Evolutionary conservation across 2,113 vertebrate species (phyloP).

Genomic region (Actenoides lindsayi): DNA sequence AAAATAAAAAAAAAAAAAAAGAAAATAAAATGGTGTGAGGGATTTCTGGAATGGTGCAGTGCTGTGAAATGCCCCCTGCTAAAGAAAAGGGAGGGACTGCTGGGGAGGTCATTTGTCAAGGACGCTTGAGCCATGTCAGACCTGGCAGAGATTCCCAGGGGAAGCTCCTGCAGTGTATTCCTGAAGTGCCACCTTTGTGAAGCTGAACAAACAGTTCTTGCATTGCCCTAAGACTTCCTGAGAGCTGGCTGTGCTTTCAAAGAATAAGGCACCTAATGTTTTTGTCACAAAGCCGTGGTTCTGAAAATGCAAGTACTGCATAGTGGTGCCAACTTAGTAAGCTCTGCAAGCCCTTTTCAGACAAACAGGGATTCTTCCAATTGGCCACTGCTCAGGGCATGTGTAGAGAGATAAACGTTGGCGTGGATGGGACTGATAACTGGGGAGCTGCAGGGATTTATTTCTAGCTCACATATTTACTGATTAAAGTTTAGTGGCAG

Average conservation of each 20-base stretch:
- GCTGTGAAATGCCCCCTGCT: not conserved
- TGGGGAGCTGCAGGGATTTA: slow-evolving; percentile 18
- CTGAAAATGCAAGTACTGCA: not conserved
- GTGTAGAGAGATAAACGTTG: not conserved
- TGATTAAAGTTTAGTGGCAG: not conserved
- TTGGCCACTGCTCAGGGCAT: not conserved
- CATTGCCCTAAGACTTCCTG: not conserved
- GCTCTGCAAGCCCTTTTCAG: not conserved
- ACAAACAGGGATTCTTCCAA: not conserved
- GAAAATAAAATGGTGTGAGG: not conserved
- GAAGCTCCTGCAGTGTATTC: not conserved
- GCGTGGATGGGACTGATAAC: not conserved
- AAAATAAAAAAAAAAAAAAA: not conserved
- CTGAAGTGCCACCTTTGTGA: not conserved
- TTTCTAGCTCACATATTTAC: not conserved
- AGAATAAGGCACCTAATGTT: not conserved
- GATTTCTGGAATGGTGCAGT: not conserved
- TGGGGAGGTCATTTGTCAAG: slow-evolving; percentile 6
- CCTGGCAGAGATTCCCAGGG: not conserved
- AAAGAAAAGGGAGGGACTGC: not conserved
- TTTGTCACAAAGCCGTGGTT: not conserved
- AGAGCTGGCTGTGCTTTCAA: not conserved
- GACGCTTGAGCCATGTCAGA: not conserved
- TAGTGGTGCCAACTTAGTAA: not conserved
- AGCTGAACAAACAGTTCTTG: not conserved